phyloP scores from a whole-genome alignment of 2,888 invertebrate genomes.

The Drosophila aldrichi region DNA sequence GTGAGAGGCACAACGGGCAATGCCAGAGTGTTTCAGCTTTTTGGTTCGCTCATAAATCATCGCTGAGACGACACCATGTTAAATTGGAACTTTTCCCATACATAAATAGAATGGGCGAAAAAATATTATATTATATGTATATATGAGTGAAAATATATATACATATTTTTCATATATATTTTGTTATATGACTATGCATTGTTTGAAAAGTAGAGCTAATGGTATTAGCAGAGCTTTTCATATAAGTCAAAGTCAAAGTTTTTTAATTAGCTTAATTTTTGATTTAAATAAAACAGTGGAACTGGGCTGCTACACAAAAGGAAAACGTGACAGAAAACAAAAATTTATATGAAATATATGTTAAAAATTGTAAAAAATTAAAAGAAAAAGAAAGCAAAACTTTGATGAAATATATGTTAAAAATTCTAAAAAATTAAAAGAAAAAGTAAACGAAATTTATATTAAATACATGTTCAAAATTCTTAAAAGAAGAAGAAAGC shows the following conservation, averaged over 20 bases:
- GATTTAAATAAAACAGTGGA: background rate
- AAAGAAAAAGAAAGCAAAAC: background rate
- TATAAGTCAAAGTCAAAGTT: background rate
- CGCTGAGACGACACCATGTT: constrained; percentile 81
- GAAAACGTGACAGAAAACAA: background rate
- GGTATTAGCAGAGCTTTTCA: constrained; percentile 10
- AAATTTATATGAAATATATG: no score
- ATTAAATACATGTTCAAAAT: no score
- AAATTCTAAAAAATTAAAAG: no score
- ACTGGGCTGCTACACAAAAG: background rate
- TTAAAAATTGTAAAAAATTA: no score
- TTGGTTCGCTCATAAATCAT: constrained; percentile 76
- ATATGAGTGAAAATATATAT: constrained; percentile 5
- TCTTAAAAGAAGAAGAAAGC: no score
- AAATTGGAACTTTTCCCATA: constrained; percentile 83
- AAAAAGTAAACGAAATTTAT: background rate
- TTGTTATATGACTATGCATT: constrained; percentile 15
- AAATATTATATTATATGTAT: constrained; percentile 19
- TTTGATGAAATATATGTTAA: no score
- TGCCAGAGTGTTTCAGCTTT: constrained; percentile 66
- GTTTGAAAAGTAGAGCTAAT: constrained; percentile 14
- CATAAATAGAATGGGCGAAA: constrained; percentile 66
- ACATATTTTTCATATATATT: constrained; percentile 11
- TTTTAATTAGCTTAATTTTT: constrained; percentile 7
- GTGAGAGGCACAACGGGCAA: constrained; percentile 42